Base-by-base conservation (phyloP, 1,140 invertebrate species). In the Lasaia peninsularis region DNA sequence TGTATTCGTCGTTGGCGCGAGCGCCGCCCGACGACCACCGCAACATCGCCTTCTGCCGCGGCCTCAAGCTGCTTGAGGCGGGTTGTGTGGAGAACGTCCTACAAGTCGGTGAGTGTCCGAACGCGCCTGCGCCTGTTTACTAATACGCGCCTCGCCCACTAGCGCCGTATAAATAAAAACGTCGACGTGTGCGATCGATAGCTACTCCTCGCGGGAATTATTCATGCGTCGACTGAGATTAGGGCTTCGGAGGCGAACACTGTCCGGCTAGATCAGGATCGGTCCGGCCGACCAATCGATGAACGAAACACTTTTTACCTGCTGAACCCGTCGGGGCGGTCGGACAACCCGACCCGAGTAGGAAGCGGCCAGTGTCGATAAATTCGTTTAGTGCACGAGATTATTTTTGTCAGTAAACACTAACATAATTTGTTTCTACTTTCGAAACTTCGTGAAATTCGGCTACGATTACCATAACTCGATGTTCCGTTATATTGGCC, bases 31-130 rank as follows among this genome's bases (percentile, higher is more conserved):
- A 90, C 84, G 94, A 95, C 86, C 92, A 93, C 75, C 93, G 94
- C 78, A 95, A 94, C 91, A 90, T 96, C 66, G 94, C 95, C 69
- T 96, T 96, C 89, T 94, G 95, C 89, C 94, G 94, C 86, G 95
- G 95, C 80, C 91, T 96, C 85, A 94, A 94, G 81, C 91, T 96
- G 68, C 91, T 96, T 60, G 94, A 96, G 80, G 91, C 91, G 53
- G 94, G 94, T 69, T 94, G 94, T 83, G 95, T 97, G 58, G 93
- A 95, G 80, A 93, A 92, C 82, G 95, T 96, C 56, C 91, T 97
- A 67, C 96, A 97, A 96, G 95, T 97, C 83, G 96, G 96, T 97
- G 90, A 94, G 95, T 94, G 78, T 57, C 68, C 61, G 50, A 73
- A 56, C 79, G 85, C 85, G 85, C 85, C 72, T 82, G 83, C 85